Base-by-base conservation (phyloP, 2,113 vertebrate genomes). In the Neomonachus schauinslandi region DNA sequence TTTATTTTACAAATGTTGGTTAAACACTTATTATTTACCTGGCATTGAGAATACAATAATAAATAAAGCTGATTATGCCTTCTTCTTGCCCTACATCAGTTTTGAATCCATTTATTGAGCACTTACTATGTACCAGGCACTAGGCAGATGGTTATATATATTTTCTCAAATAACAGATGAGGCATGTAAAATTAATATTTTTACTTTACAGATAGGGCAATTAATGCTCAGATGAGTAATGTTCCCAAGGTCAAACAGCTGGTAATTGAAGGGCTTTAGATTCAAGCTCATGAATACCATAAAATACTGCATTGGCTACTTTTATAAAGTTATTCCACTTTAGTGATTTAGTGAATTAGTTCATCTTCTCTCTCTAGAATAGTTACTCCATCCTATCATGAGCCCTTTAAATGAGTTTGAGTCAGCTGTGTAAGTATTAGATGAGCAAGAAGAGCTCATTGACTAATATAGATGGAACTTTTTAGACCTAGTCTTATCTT, bases 151-250 rank as follows among this genome's bases (percentile, higher is more conserved):
- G 39, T 53, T 81, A 81, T 24, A 81, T 26, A 67, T 6, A 69
- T 87, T 88, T 97, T 81, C 63, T 94, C 42, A 94, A 69, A 93
- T 90, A 95, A 82, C n/a, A 65, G 65, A 26, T 21, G 14, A 95
- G 16, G 26, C n/a, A 74, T 81, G 21, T 51, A 76, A 89, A 89
- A 92, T 72, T 79, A 67, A 39, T 85, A n/a, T 21, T 4, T 79
- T 61, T 96, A 86, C 18, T 79, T 61, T 96, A 82, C 18, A 69
- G 1, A 39, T 51, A 89, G 85, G 19, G 51, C 26, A 46, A 69
- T n/a, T 67, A 86, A 90, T 28, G 10, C n/a, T 61, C 80, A 69
- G 19, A 57, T 71, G 42, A 49, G 14, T 77, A 86, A 83, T 77
- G 83, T 86, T 80, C 42, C 26, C 83, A 76, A 55, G 61, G 61